A percentile compares a stretch with the other conserved stretches of the same genome.
Evolutionary conservation across 2,113 vertebrate genomes (phyloP).

Genomic region (Sprattus sprattus): DNA sequence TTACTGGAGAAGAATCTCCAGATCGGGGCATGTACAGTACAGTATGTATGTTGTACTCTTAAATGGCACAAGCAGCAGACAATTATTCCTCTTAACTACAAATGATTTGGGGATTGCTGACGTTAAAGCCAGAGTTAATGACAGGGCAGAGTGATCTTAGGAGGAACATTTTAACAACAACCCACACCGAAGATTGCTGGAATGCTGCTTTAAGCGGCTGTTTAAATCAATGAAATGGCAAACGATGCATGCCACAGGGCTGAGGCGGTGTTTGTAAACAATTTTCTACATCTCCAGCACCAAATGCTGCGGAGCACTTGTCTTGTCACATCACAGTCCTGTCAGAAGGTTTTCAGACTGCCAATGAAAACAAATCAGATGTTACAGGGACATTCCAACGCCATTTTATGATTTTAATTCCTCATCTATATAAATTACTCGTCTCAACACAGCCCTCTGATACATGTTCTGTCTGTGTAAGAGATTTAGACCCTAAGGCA

Average conservation of each 20-base stretch:
- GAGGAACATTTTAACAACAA: slow-evolving; percentile 7
- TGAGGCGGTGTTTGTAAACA: not conserved
- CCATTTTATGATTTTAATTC: slow-evolving; percentile 2
- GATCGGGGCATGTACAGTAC: not conserved
- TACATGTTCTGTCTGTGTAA: not conserved
- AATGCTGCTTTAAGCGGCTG: not conserved
- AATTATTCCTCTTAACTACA: not conserved
- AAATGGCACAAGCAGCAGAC: not conserved
- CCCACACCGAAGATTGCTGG: not conserved
- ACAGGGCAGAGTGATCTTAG: not conserved
- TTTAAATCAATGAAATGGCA: not conserved
- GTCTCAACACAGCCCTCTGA: not conserved
- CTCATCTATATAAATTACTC: not conserved
- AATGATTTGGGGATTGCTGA: slow-evolving; percentile 16
- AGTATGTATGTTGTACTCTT: not conserved
- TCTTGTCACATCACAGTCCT: not conserved
- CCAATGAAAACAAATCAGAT: not conserved
- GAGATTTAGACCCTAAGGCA: not conserved
- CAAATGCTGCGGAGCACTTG: not conserved
- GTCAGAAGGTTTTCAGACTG: not conserved
- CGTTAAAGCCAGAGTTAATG: slow-evolving; percentile 2
- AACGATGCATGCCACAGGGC: not conserved
- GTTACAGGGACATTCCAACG: not conserved
- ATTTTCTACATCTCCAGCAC: not conserved
- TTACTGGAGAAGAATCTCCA: not conserved